Evolutionary conservation across 2,113 vertebrate species (phyloP), one percentile per base, ranked within the genome.

Genomic region (Odontesthes bonariensis): DNA sequence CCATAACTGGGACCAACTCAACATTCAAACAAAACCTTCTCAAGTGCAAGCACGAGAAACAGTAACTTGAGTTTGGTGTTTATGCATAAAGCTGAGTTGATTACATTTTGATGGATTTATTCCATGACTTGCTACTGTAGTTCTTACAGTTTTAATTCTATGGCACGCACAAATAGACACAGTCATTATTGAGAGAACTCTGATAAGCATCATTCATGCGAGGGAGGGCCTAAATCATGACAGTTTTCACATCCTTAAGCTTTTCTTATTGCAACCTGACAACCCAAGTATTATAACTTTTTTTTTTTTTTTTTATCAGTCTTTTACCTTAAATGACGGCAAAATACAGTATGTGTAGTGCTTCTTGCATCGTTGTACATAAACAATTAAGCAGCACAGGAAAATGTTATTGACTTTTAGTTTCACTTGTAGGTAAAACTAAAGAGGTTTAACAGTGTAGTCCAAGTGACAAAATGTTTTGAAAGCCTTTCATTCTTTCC

Each of bases 1-100:
- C 33, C 17, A 40, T 55, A 60, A 47, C 49, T 46, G 55, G 4
- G n/a, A 42, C 38, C 31, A 56, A 59, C 40, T 3, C 55, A 53
- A 47, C 38, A 69, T 73, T 80, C 32, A 73, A 65, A n/a, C 9
- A 66, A 53, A 75, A 31, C 22, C 12, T 38, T 16, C 44, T 17
- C 0, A 17, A 52, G 19, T 61, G 13, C 10, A 64, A 0, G 6
- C 32, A 62, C 27, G 16, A 32, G 20, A 17, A 19, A 47, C 6
- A 19, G 1, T n/a, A 11, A 49, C 19, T 47, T 47, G 17, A 47
- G 17, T 47, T 3, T 17, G 6, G 13, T 47, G 14, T 19, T 17
- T 17, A 47, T 7, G 1, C 14, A 12, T 46, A 6, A 16, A 47
- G 17, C 16, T 47, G 44, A 16, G 16, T 6, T 17, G 17, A 47